Base-by-base conservation (phyloP, 35 echinoderm and acorn worm species). In the Lytechinus pictus region DNA sequence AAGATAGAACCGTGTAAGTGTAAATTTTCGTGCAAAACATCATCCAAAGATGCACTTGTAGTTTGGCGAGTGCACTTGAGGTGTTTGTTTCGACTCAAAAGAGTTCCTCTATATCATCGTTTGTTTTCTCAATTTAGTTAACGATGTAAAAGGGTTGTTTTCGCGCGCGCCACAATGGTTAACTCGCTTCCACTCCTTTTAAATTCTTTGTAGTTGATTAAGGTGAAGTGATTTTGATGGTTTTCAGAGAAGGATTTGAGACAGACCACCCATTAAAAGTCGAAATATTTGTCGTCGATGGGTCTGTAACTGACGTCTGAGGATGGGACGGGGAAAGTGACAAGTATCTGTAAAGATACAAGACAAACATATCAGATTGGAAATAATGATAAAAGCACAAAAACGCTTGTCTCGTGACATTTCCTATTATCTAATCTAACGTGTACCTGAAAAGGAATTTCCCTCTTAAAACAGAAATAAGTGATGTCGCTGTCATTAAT, bases 71-170 rank as follows among this genome's bases (percentile, higher is more conserved):
- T 79, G 66, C 19, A 79, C 66, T 79, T 79, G 21, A 24, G 0
- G 66, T 79, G n/a, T 79, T 79, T 79, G 66, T 79, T 79, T 19
- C 66, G 19, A n/a, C n/a, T n/a, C n/a, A n/a, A n/a, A n/a, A n/a
- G n/a, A 79, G 66, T 79, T 79, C n/a, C 66, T 79, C n/a, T 6
- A 79, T 79, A 24, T 79, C 66, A 90, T 29, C 4, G 88, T 52
- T 90, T 90, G 88, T 90, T 90, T 90, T 90, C 88, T 90, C 88
- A 90, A 90, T 90, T 90, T 90, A 90, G 52, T 44, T 44, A 90
- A 54, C 29, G 29, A 52, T 14, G 16, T 90, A 90, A 90, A 90
- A 27, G n/a, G n/a, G 29, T 90, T 90, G 88, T 90, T 90, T 90
- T 90, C 52, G 29, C 88, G 52, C 88, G 10, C 29, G 11, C 7